Conservation (phyloP, 2,797 vertebrate species). For the Gymnothorax javanicus region DNA sequence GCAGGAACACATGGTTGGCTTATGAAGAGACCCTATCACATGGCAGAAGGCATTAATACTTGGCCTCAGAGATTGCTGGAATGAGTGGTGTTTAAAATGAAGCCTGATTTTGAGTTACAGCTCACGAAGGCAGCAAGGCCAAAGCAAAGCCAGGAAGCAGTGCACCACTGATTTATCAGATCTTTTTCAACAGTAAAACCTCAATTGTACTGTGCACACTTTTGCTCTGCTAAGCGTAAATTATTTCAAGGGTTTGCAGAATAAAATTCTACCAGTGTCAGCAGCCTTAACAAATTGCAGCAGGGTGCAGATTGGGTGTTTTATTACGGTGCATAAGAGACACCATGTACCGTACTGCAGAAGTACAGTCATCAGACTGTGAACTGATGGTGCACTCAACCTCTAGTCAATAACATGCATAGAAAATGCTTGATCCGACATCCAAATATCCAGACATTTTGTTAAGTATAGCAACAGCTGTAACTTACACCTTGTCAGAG, state of each 20-base stretch:
- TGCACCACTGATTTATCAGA: background rate
- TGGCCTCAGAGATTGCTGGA: background rate
- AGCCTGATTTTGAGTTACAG: background rate
- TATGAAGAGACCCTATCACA: background rate
- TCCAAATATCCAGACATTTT: background rate
- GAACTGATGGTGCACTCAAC: background rate
- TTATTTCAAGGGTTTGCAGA: background rate
- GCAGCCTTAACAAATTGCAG: background rate
- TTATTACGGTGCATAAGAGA: background rate
- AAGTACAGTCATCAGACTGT: background rate
- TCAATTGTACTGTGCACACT: background rate
- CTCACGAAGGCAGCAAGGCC: background rate
- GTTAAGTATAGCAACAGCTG: background rate
- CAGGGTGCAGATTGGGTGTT: background rate
- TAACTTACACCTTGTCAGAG: too few species aligned
- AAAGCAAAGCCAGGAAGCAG: background rate
- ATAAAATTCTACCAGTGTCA: background rate
- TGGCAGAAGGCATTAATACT: background rate
- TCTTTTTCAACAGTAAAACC: background rate
- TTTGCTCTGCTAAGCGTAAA: background rate
- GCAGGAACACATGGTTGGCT: conserved; percentile 17
- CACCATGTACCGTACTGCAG: background rate
- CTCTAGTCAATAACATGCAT: background rate
- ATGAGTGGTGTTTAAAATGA: background rate
- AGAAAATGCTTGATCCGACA: background rate